Evolutionary conservation across 2,888 invertebrate species (phyloP).

Genomic region (Proisotoma minuta): DNA sequence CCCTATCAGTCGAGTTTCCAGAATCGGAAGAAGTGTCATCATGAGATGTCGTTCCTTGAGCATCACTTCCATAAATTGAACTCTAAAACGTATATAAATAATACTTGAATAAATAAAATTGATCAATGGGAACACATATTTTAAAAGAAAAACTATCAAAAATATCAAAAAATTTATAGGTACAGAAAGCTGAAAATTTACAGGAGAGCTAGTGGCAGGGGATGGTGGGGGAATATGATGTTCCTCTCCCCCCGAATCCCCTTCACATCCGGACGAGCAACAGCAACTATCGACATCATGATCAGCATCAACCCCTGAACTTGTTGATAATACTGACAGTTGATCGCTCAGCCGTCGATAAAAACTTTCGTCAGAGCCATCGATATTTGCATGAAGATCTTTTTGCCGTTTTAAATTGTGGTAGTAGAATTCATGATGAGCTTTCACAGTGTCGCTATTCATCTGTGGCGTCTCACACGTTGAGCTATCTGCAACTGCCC

Average conservation of each 20-base stretch:
- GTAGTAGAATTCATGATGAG: slow-evolving; percentile 14
- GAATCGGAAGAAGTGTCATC: slow-evolving; percentile 40
- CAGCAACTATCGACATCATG: background rate
- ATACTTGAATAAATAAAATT: background rate
- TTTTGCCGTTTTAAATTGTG: slow-evolving; percentile 1
- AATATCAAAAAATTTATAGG: background rate
- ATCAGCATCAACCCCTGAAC: slow-evolving; percentile 9
- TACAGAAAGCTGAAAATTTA: background rate
- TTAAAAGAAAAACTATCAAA: background rate
- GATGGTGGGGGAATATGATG: background rate
- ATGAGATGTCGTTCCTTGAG: slow-evolving; percentile 25
- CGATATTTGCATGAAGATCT: background rate
- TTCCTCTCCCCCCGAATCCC: slow-evolving; percentile 11
- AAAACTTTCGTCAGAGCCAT: slow-evolving; percentile 17
- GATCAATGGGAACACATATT: background rate
- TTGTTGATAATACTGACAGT: slow-evolving; percentile 37
- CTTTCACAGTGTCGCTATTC: slow-evolving; percentile 1
- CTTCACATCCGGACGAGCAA: slow-evolving; percentile 27
- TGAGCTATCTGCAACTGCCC: slow-evolving; percentile 14
- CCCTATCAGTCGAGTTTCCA: slow-evolving; percentile 45
- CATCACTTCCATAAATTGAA: slow-evolving; percentile 40
- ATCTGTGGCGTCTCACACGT: background rate
- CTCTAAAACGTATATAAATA: slow-evolving; percentile 19
- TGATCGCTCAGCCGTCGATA: slow-evolving; percentile 46
- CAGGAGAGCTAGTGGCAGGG: background rate